A percentile compares a stretch with the other conserved stretches of the same genome.
Conservation (phyloP, 2,888 invertebrate genomes). For the Ischnura elegans region DNA sequence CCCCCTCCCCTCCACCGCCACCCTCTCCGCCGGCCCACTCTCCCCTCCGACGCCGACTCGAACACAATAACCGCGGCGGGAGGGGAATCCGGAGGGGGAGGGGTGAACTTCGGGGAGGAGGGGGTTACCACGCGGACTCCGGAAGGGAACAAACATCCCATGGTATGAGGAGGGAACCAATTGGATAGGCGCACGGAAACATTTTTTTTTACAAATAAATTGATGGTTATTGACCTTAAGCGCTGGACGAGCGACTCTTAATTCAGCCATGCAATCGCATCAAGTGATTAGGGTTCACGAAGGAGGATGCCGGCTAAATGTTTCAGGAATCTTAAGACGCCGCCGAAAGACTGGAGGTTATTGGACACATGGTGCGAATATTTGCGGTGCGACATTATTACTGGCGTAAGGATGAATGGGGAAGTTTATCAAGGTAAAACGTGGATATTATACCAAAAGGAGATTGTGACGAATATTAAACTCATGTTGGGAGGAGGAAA, state of each 20-base stretch:
- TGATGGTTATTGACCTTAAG: conserved; percentile 59
- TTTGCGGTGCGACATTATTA: too few relatives aligned
- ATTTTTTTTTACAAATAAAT: neutral
- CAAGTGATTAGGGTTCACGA: neutral
- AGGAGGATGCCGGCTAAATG: neutral
- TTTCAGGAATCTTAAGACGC: neutral
- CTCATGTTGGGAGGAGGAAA: too few relatives aligned
- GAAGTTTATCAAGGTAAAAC: too few relatives aligned
- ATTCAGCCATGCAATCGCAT: neutral
- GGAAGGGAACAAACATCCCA: conserved; percentile 28
- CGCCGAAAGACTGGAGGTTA: neutral
- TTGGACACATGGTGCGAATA: too few relatives aligned
- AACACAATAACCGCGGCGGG: conserved; percentile 47
- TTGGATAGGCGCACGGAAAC: neutral
- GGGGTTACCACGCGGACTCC: neutral
- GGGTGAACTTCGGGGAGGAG: too few relatives aligned
- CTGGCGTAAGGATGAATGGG: too few relatives aligned
- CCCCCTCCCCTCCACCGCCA: neutral
- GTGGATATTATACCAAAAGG: too few relatives aligned
- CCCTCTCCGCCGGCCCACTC: neutral
- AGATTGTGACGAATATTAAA: too few relatives aligned
- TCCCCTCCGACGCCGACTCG: neutral
- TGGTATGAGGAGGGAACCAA: conserved; percentile 1
- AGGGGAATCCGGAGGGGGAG: neutral
- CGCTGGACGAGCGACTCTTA: neutral